These are phyloP conservation scores for Diadromus collaris DNA, from an alignment of 2,888 invertebrate species.

Conservation along the genomic window DNA sequence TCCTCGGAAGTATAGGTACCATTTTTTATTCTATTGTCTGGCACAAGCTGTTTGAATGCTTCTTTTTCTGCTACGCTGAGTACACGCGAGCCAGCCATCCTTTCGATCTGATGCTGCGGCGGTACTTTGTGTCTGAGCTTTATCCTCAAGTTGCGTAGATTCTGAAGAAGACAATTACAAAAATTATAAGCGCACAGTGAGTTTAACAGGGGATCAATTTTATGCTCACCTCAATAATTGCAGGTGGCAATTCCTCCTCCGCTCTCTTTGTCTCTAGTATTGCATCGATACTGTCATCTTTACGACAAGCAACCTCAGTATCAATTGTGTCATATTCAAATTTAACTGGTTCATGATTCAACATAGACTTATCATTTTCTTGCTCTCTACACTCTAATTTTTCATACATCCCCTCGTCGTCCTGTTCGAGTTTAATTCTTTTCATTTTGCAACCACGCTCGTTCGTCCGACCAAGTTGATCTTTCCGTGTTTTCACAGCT, in stretches of 20 bases:
- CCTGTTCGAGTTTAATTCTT: slow-evolving; percentile 15
- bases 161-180: slow-evolving; percentile 55
- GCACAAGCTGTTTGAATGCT: slow-evolving; percentile 56
- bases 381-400: not conserved
- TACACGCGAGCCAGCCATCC: slow-evolving; percentile 65
- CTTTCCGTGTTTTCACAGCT: not conserved
- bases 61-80: slow-evolving; percentile 60
- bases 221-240: not conserved
- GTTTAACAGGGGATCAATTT: not conserved
- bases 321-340: not conserved
- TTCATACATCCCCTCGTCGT: not conserved
- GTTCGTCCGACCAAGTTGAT: not conserved
- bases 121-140: slow-evolving; percentile 62
- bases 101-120: slow-evolving; percentile 70
- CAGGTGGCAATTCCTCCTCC: slow-evolving; percentile 2
- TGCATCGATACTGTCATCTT: not conserved
- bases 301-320: not conserved
- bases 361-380: not conserved
- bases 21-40: slow-evolving; percentile 53
- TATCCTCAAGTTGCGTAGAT: slow-evolving; percentile 56
- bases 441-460: not conserved
- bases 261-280: slow-evolving; percentile 21
- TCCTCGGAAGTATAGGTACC: slow-evolving; percentile 65
- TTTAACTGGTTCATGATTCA: not conserved
- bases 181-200: not conserved